phyloP scores from a whole-genome alignment of 2,888 invertebrate genomes.

The Exephanes ischioxanthus region DNA sequence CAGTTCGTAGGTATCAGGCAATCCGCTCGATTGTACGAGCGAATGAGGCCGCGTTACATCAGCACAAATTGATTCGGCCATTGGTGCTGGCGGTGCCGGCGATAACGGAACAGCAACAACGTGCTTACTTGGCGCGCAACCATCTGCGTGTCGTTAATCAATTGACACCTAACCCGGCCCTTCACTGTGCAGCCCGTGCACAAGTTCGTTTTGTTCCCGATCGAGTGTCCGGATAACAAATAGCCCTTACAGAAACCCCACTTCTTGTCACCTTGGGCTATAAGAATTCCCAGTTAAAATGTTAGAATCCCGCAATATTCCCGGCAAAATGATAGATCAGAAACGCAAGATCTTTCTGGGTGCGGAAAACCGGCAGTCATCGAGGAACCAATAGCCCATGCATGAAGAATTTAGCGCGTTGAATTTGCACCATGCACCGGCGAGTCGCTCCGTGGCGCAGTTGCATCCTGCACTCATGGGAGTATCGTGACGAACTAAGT shows the following conservation, averaged over 20 bases:
- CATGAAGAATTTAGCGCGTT: neutral
- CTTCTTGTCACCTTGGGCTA: neutral
- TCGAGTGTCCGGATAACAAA: neutral
- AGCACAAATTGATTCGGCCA: conserved; percentile 67
- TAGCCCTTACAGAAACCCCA: neutral
- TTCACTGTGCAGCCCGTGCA: conserved; percentile 28
- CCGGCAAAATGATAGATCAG: neutral
- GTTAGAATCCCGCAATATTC: neutral
- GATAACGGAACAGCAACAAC: conserved; percentile 31
- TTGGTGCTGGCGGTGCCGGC: conserved; percentile 36
- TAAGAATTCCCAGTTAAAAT: neutral
- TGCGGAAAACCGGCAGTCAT: neutral
- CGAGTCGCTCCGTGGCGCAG: neutral
- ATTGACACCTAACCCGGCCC: conserved; percentile 61
- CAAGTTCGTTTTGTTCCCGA: conserved; percentile 35
- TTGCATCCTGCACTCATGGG: conserved; percentile 7
- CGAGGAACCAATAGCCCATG: neutral
- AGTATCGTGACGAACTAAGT: conserved; percentile 47
- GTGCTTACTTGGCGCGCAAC: conserved; percentile 55
- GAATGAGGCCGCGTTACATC: conserved; percentile 66
- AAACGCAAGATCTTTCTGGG: neutral
- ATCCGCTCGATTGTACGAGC: conserved; percentile 69
- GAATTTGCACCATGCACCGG: neutral
- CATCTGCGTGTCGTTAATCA: conserved; percentile 66
- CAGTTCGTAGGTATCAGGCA: conserved; percentile 39